A percentile compares a stretch with the other conserved stretches of the same genome.
These are phyloP conservation scores for Phataginus tricuspis DNA, from an alignment of 2,797 vertebrate species.

Conservation along the genomic window DNA sequence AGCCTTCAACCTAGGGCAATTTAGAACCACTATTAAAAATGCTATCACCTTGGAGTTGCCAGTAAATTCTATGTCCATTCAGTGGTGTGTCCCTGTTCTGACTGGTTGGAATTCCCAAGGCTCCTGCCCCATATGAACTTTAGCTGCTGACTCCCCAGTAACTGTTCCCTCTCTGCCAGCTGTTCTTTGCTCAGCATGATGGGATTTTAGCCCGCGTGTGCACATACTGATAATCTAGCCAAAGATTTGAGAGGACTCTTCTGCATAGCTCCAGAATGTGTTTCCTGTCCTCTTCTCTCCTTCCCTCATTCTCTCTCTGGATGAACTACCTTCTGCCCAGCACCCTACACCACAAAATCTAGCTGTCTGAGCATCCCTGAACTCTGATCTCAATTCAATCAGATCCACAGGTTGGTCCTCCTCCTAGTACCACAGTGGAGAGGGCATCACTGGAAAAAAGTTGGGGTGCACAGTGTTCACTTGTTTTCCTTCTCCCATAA, in stretches of 20 bases:
- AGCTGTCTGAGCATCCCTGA: background rate
- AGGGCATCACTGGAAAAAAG: background rate
- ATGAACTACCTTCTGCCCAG: background rate
- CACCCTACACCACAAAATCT: background rate
- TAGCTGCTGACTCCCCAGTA: background rate
- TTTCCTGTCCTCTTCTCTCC: background rate
- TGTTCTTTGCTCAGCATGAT: background rate
- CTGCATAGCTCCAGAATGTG: background rate
- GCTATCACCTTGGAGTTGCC: background rate
- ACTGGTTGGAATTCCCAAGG: background rate
- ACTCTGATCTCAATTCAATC: background rate
- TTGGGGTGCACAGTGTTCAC: background rate
- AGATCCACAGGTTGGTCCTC: background rate
- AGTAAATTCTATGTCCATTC: background rate
- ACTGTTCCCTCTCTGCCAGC: background rate
- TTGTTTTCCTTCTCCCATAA: background rate
- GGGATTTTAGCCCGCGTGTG: background rate
- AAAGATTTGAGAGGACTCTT: background rate
- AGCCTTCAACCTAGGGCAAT: background rate
- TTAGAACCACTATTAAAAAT: background rate
- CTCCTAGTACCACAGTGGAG: background rate
- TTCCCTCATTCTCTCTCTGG: background rate
- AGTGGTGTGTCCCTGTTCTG: background rate
- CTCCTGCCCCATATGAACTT: background rate
- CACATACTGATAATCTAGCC: background rate